Evolutionary conservation across 1,140 invertebrate genomes (phyloP).

Genomic region (Lanistes nyassanus): DNA sequence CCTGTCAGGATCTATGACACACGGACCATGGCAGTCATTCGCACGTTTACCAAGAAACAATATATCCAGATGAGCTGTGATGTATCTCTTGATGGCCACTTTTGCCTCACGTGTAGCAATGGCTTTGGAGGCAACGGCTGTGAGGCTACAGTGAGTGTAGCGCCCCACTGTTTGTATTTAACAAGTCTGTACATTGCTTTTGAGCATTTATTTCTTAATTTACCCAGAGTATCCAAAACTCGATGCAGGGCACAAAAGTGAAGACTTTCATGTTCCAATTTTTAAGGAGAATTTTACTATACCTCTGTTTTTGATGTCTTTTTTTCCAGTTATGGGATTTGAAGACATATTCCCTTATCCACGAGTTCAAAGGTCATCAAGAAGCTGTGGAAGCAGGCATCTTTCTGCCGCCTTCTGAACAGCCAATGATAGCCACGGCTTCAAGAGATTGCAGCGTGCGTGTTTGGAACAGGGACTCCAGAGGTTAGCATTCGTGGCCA

Average conservation of each 20-base stretch:
- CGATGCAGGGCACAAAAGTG: no score
- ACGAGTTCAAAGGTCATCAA: constrained; percentile 59
- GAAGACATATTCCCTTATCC: constrained; percentile 38
- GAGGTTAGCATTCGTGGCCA: constrained; percentile 41
- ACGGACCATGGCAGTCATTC: constrained; percentile 48
- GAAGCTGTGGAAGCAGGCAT: constrained; percentile 59
- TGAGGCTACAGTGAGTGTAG: constrained; percentile 61
- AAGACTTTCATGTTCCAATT: no score
- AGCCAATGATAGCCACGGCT: constrained; percentile 50
- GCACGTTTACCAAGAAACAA: constrained; percentile 62
- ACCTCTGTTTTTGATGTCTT: constrained; percentile 2
- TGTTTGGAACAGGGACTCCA: constrained; percentile 57
- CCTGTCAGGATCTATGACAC: constrained; percentile 58
- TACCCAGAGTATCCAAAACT: no score
- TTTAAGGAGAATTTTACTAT: background rate
- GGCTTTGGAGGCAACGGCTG: constrained; percentile 65
- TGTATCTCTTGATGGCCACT: constrained; percentile 53
- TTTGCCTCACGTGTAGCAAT: constrained; percentile 62
- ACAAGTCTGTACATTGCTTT: no score
- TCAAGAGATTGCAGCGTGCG: constrained; percentile 58
- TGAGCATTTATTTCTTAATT: no score
- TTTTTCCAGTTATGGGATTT: constrained; percentile 62
- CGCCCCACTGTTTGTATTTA: background rate
- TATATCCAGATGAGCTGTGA: constrained; percentile 66
- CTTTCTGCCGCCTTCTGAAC: constrained; percentile 48